These are phyloP conservation scores for Potamilus streckersoni DNA, from an alignment of 1,140 invertebrate genomes.

Conservation along the genomic window DNA sequence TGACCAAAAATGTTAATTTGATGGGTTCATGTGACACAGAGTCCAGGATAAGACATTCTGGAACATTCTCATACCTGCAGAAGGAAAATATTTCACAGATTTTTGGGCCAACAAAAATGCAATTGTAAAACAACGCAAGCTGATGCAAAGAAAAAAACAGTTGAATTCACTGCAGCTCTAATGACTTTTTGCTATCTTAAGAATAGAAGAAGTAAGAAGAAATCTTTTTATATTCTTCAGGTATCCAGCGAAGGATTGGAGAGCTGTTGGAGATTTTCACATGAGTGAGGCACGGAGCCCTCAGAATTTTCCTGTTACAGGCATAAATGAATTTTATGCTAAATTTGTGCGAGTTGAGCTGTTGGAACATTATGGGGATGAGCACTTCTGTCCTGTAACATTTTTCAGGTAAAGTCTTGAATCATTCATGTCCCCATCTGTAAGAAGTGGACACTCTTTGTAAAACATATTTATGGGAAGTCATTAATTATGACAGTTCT, in stretches of 20 bases:
- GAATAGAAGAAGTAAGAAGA: background rate
- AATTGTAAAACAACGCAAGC: background rate
- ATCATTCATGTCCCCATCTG: no score
- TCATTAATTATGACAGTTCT: no score
- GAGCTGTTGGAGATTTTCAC: constrained; percentile 85
- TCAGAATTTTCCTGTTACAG: constrained; percentile 84
- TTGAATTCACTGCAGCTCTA: background rate
- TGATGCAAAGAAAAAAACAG: no score
- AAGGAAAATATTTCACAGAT: background rate
- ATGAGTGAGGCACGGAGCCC: constrained; percentile 88
- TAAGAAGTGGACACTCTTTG: no score
- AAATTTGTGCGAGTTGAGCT: constrained; percentile 91
- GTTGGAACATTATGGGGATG: constrained; percentile 91
- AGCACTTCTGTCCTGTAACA: constrained; percentile 97
- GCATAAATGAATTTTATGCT: constrained; percentile 81
- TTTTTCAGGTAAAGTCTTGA: constrained; percentile 57
- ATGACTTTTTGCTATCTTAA: background rate
- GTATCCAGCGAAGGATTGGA: constrained; percentile 94
- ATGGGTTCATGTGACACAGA: no score
- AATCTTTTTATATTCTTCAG: constrained; percentile 65
- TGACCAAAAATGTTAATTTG: no score
- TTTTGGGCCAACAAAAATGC: background rate
- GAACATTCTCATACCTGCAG: background rate
- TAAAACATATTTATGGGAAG: no score
- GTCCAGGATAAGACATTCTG: background rate